A percentile compares a stretch with the other conserved stretches of the same genome.
Conservation (phyloP, 2,113 vertebrate genomes). For the Corythornis madagascariensis region DNA sequence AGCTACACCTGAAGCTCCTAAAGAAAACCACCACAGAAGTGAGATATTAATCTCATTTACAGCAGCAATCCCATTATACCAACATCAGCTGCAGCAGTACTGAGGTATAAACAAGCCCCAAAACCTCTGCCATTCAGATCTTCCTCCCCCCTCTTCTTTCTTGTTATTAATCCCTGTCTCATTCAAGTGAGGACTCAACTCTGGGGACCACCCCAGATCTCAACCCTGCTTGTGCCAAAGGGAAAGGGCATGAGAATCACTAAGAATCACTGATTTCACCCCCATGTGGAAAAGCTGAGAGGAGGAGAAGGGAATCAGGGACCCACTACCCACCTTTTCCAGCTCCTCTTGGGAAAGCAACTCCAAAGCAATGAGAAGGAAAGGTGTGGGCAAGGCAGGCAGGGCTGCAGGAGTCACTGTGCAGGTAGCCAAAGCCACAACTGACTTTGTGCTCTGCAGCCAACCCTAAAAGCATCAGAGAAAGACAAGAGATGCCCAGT, state of each 20-base stretch:
- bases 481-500: background rate
- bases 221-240: background rate
- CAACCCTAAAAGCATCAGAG: background rate
- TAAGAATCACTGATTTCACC: background rate
- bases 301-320: background rate
- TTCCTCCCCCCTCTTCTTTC: rapidly evolving
- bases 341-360: background rate
- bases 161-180: background rate
- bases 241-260: background rate
- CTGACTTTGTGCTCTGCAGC: background rate
- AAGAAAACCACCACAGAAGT: background rate
- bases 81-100: background rate
- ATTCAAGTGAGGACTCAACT: background rate
- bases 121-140: background rate
- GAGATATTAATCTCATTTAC: background rate
- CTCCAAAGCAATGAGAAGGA: background rate
- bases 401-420: background rate
- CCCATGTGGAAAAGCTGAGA: background rate
- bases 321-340: background rate
- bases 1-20: background rate
- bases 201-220: background rate
- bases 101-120: background rate
- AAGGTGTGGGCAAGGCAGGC: background rate
- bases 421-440: background rate
- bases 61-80: background rate